phyloP scores from a whole-genome alignment of 2,888 invertebrate species.

The Clostera curtula region DNA sequence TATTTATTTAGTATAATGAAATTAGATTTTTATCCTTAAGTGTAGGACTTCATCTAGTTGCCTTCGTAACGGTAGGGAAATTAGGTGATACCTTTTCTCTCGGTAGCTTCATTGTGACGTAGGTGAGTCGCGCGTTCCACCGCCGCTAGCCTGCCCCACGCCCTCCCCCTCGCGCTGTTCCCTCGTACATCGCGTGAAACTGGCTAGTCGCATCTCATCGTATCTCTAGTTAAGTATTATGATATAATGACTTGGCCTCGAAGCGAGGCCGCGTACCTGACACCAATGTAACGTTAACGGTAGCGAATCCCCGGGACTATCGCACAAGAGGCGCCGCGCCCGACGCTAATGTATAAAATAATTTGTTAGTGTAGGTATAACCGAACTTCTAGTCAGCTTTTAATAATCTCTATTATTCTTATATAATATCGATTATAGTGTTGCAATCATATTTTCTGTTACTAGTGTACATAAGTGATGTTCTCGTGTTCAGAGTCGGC shows the following conservation, averaged over 20 bases:
- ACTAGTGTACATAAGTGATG: slow-evolving; percentile 52
- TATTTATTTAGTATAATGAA: slow-evolving; percentile 67
- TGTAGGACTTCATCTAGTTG: slow-evolving; percentile 74
- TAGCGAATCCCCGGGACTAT: slow-evolving; percentile 25
- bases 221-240: slow-evolving; percentile 49
- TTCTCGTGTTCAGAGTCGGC: slow-evolving; percentile 48
- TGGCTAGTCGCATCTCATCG: slow-evolving; percentile 52
- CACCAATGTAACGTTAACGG: slow-evolving; percentile 53
- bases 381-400: slow-evolving; percentile 71
- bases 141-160: slow-evolving; percentile 5
- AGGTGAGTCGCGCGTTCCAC: slow-evolving; percentile 4
- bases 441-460: slow-evolving; percentile 54
- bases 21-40: slow-evolving; percentile 73
- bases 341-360: slow-evolving; percentile 35
- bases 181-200: slow-evolving; percentile 41
- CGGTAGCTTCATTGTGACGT: slow-evolving; percentile 61
- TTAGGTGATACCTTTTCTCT: slow-evolving; percentile 70
- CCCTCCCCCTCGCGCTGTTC: slow-evolving; percentile 8
- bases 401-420: slow-evolving; percentile 65
- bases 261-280: slow-evolving; percentile 63
- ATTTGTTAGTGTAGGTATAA: slow-evolving; percentile 63
- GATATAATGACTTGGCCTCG: slow-evolving; percentile 39
- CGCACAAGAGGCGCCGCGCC: slow-evolving; percentile 32
- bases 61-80: slow-evolving; percentile 71
- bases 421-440: slow-evolving; percentile 54